phyloP scores from a whole-genome alignment of 53 echinoderm and acorn worm genomes.

The Echinarachnius parma region DNA sequence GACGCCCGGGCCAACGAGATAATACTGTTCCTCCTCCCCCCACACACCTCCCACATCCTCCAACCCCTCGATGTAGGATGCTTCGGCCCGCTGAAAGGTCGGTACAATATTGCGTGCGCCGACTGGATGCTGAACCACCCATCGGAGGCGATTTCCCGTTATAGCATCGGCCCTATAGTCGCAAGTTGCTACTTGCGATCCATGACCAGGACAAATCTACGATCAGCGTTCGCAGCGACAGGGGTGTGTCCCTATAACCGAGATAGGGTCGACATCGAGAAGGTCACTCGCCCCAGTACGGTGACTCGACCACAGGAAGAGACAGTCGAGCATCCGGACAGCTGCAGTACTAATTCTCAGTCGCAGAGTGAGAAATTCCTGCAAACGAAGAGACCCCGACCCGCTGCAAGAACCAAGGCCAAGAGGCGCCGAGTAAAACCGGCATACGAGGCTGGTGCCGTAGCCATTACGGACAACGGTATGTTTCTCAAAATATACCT shows the following conservation, averaged over 20 bases:
- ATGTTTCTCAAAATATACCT: not conserved
- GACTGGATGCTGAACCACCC: not conserved
- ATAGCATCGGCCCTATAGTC: not conserved
- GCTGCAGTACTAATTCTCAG: no score
- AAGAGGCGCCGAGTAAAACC: not conserved
- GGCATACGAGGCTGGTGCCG: not conserved
- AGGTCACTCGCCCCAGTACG: not conserved
- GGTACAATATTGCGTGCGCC: conserved; percentile 8
- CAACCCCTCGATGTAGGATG: conserved; percentile 48
- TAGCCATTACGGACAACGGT: not conserved
- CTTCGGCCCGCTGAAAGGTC: conserved; percentile 7
- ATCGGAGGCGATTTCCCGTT: not conserved
- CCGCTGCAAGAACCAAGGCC: not conserved
- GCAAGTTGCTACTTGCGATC: not conserved
- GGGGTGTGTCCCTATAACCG: not conserved
- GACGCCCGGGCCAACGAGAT: conserved; percentile 9
- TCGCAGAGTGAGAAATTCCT: not conserved
- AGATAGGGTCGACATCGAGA: not conserved
- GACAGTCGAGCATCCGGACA: no score
- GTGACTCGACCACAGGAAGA: not conserved
- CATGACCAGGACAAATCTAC: not conserved
- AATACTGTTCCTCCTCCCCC: conserved; percentile 18
- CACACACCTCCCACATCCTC: conserved; percentile 38
- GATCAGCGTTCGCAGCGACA: not conserved
- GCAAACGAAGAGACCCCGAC: not conserved